phyloP scores from a whole-genome alignment of 2,797 vertebrate genomes.

The Champsocephalus esox region DNA sequence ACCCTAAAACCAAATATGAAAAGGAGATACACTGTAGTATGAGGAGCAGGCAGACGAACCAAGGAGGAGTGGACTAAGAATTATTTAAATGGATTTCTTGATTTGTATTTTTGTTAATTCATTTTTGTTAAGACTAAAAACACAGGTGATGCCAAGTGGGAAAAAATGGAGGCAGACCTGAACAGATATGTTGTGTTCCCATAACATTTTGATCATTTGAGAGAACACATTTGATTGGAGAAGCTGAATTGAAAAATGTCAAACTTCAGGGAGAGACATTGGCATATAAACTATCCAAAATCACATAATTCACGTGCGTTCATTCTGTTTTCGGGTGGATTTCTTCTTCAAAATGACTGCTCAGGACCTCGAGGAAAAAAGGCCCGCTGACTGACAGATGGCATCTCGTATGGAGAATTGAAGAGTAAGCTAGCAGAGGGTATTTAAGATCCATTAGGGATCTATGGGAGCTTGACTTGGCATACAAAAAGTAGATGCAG shows the following conservation, averaged over 20 bases:
- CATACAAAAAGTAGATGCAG: constrained; percentile 47
- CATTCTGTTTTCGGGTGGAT: constrained; percentile 56
- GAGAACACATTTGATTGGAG: neutral
- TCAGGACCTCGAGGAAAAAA: constrained; percentile 34
- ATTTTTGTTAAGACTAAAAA: neutral
- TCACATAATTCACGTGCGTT: neutral
- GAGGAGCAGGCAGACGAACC: no score
- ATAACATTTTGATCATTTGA: constrained; percentile 4
- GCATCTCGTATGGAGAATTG: constrained; percentile 55
- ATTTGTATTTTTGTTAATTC: neutral
- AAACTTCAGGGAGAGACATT: constrained; percentile 2
- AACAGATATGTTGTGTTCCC: neutral
- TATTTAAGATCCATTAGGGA: constrained; percentile 79
- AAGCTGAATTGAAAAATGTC: constrained; percentile 9
- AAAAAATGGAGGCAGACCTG: neutral
- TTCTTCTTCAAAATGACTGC: constrained; percentile 43
- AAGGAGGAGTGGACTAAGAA: no score
- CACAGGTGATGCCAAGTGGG: neutral
- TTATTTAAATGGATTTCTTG: neutral
- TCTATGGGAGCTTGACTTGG: constrained; percentile 72
- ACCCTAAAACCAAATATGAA: constrained; percentile 40
- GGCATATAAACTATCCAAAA: constrained; percentile 1
- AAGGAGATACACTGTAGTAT: neutral
- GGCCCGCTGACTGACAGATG: constrained; percentile 72
- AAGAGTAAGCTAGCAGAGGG: constrained; percentile 64